Evolutionary conservation across 2,888 invertebrate genomes (phyloP).

Genomic region (Koerneria pararmatus): DNA sequence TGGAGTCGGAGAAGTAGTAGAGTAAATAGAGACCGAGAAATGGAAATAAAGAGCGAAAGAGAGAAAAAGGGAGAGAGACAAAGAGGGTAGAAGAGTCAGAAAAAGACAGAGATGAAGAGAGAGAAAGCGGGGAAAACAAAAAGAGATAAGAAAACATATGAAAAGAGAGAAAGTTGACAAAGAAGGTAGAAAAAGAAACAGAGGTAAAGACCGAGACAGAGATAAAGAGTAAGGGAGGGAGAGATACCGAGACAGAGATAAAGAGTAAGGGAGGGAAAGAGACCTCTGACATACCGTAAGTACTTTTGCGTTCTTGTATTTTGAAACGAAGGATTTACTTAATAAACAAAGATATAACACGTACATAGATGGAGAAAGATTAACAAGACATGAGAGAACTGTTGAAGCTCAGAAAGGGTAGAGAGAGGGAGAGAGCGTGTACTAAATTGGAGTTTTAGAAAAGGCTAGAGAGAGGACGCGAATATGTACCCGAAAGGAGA

Average conservation of each 20-base stretch:
- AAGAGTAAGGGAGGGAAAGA: neutral
- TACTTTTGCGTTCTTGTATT: too few species aligned
- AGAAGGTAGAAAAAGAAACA: neutral
- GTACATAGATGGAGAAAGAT: neutral
- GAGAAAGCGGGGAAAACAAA: neutral
- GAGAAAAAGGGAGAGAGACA: constrained; percentile 5
- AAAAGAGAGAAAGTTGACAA: neutral
- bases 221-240: constrained; percentile 2
- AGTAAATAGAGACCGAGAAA: neutral
- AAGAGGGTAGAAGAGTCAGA: constrained; percentile 1
- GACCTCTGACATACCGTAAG: too few species aligned
- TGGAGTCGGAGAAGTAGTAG: constrained; percentile 1
- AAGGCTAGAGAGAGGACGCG: too few species aligned
- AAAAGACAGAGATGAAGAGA: neutral
- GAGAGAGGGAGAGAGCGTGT: constrained; percentile 6
- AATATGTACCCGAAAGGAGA: too few species aligned
- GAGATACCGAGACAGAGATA: constrained; percentile 4
- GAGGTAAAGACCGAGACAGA: neutral
- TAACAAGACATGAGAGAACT: neutral
- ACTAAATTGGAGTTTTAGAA: too few species aligned
- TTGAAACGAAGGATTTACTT: too few species aligned
- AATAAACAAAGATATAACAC: too few species aligned
- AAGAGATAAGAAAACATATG: neutral
- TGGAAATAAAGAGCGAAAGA: too few species aligned
- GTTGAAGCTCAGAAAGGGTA: neutral